Conservation (phyloP, 2,888 invertebrate species). For the Acanthoscelides obtectus region DNA sequence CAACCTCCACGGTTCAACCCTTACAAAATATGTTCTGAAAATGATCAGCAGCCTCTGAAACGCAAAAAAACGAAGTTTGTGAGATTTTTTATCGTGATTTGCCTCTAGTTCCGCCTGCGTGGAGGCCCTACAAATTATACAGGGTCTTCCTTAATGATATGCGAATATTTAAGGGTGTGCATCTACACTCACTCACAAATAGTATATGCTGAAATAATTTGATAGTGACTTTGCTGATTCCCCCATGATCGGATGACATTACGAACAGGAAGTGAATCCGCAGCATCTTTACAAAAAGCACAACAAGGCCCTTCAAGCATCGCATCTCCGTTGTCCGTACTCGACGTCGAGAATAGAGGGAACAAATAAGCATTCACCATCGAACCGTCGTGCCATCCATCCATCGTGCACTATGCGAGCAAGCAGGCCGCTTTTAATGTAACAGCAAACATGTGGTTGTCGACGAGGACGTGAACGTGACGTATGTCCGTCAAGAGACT, state of each 20-base stretch:
- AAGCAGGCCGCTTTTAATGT: slow-evolving; percentile 16
- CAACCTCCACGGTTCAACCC: no score
- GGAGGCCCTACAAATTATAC: no score
- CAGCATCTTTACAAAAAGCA: neutral
- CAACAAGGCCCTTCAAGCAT: neutral
- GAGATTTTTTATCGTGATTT: no score
- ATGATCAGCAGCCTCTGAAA: no score
- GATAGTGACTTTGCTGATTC: no score
- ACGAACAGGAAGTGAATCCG: neutral
- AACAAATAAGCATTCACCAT: neutral
- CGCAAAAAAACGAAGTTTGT: no score
- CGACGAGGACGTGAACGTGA: slow-evolving; percentile 20
- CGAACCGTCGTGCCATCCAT: neutral
- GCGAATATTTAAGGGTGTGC: no score
- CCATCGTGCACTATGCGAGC: neutral
- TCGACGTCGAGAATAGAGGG: neutral
- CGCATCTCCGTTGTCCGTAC: neutral
- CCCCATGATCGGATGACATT: neutral
- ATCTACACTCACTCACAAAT: no score
- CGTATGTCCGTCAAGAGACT: slow-evolving; percentile 13
- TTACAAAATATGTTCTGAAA: no score
- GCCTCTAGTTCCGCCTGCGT: no score
- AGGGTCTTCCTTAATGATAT: no score
- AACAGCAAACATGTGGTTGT: slow-evolving; percentile 23
- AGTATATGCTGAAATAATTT: no score